Conservation (phyloP, 2,797 vertebrate species). For the Momotus momota region DNA sequence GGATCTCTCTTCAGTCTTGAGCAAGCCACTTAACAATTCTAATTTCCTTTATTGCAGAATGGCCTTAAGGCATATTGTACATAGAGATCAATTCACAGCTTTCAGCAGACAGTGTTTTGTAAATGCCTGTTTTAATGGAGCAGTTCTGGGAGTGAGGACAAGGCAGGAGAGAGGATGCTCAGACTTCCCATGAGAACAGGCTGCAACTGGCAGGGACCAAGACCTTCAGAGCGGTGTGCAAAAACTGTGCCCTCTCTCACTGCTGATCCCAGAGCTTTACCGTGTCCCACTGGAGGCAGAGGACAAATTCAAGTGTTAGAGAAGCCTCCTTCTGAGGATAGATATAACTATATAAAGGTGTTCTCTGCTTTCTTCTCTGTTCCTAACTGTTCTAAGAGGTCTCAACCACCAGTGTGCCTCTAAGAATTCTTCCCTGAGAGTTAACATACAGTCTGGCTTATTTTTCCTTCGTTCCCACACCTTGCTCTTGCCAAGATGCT, state of each 20-base stretch:
- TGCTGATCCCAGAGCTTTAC: not conserved
- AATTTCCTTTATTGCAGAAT: conserved; percentile 2
- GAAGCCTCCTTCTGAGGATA: not conserved
- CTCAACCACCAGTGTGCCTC: not conserved
- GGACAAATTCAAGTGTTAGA: not conserved
- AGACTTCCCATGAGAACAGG: not conserved
- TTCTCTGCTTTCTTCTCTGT: not conserved
- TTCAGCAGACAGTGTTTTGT: not conserved
- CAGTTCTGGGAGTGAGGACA: not conserved
- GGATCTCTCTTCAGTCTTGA: not conserved
- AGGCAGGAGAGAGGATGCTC: not conserved
- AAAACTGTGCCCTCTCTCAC: not conserved
- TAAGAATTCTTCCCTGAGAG: not conserved
- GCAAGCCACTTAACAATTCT: conserved; percentile 6
- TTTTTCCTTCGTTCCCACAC: not conserved
- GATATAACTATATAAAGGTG: not conserved
- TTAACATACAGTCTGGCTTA: not conserved
- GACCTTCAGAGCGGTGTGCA: not conserved
- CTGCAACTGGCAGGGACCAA: not conserved
- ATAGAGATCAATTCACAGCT: not conserved
- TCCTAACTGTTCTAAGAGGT: not conserved
- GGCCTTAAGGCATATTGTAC: not conserved
- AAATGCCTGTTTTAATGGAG: not conserved
- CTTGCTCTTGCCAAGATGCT: not conserved
- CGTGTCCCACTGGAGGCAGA: not conserved